Base-by-base conservation (phyloP, 1,140 invertebrate species). In the Argopecten irradians region DNA sequence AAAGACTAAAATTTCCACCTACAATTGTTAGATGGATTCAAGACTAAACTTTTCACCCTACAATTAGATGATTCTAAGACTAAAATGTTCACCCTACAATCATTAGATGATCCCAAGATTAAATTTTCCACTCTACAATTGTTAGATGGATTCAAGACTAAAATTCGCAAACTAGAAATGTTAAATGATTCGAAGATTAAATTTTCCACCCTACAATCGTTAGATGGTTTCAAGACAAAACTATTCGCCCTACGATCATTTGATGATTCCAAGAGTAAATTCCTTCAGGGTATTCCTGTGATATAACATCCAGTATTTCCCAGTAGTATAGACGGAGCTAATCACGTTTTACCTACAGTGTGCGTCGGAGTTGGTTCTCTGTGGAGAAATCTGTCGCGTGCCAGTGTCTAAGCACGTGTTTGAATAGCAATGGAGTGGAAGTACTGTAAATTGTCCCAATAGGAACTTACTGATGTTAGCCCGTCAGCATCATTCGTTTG, bases 391-490 rank as follows among this genome's bases (percentile, higher is more conserved):
- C 5, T n/a, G 55, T n/a, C 55, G 55, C n/a, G 55, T 71, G 55
- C 28, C 55, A 28, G 55, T 71, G 55, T 2, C 16, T 71, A 71
- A 71, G 55, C 55, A 28, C n/a, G n/a, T 71, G 55, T 46, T 46
- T 46, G 43, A 46, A 22, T 46, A 19, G 19, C 43, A 16, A 46
- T 46, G 43, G 43, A 8, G 19, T 46, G 9, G 43, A 46, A 46
- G 43, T 71, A 71, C 55, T 28, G 16, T 71, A 71, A 71, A 71
- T 71, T 71, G 55, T 71, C 55, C 55, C 55, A n/a, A 71, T 71
- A 71, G 55, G 55, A 71, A 28, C 55, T n/a, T n/a, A n/a, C n/a
- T 28, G 22, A 71, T 28, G 55, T 28, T 71, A 28, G 55, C 55
- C 28, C 55, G 55, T 71, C 55, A 28, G 28, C 55, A 71, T 71